These are phyloP conservation scores for Xylocampa areola DNA, from an alignment of 2,888 invertebrate genomes.

Conservation along the genomic window DNA sequence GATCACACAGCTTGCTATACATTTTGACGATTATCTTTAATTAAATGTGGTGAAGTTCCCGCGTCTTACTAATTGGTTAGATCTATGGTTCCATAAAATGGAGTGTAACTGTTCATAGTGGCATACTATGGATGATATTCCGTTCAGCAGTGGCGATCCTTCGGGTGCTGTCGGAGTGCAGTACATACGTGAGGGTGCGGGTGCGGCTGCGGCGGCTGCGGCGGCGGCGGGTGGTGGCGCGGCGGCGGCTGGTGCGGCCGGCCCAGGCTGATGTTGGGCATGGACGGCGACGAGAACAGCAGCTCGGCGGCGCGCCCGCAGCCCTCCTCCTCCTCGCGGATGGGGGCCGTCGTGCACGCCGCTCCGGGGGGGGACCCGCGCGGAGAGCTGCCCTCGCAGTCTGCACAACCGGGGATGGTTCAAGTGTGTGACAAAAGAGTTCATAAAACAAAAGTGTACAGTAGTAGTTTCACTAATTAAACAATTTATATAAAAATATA, in stretches of 20 bases:
- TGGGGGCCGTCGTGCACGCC: constrained; percentile 91
- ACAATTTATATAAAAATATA: too few relatives aligned
- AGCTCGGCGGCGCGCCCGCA: constrained; percentile 92
- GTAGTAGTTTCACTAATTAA: too few relatives aligned
- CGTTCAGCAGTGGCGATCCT: too few relatives aligned
- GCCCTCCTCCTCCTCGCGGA: constrained; percentile 95
- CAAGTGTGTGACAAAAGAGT: too few relatives aligned
- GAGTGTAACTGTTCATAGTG: too few relatives aligned
- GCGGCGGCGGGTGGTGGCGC: constrained; percentile 94
- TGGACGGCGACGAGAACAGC: constrained; percentile 97
- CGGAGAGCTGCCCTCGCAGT: constrained; percentile 86
- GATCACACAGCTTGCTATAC: constrained; percentile 72
- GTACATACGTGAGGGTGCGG: constrained; percentile 83
- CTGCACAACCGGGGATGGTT: constrained; percentile 60
- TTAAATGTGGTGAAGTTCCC: too few relatives aligned
- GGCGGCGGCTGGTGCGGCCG: constrained; percentile 92
- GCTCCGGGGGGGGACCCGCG: constrained; percentile 91
- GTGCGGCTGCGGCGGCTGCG: constrained; percentile 91
- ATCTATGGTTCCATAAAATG: too few relatives aligned
- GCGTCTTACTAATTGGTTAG: too few relatives aligned
- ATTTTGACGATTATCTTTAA: too few relatives aligned
- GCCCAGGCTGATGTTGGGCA: constrained; percentile 98
- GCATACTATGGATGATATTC: too few relatives aligned
- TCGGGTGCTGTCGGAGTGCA: too few relatives aligned
- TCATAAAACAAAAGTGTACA: too few relatives aligned